Conservation (phyloP, 2,113 vertebrate genomes). For the Ailuropoda melanoleuca region DNA sequence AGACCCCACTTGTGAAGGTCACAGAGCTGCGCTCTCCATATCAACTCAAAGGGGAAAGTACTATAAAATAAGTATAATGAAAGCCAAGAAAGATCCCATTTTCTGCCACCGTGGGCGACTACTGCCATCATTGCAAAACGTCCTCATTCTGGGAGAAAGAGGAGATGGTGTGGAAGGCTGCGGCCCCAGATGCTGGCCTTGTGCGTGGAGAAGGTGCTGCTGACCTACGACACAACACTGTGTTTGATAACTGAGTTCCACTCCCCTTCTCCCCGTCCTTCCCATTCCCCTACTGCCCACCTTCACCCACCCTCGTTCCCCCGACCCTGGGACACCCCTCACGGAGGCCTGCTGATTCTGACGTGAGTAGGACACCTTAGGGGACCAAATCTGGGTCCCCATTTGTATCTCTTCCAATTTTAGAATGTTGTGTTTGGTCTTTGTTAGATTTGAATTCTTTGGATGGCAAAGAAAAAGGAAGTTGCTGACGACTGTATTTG, state of each 20-base stretch:
- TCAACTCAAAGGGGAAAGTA: not conserved
- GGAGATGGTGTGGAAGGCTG: not conserved
- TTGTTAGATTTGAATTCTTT: not conserved
- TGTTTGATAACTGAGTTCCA: not conserved
- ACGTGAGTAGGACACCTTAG: not conserved
- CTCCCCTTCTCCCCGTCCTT: not conserved
- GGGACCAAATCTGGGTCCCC: not conserved
- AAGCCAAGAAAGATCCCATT: not conserved
- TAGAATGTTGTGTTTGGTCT: not conserved
- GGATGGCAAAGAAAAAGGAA: not conserved
- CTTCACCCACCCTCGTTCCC: not conserved
- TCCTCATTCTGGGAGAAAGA: not conserved
- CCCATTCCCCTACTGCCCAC: not conserved
- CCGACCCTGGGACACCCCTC: not conserved
- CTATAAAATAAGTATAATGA: not conserved
- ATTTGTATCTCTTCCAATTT: not conserved
- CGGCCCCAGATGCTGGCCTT: not conserved
- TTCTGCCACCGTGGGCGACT: not conserved
- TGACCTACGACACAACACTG: not conserved
- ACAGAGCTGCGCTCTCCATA: accelerated
- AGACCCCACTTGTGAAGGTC: too few relatives aligned
- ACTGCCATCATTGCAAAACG: not conserved
- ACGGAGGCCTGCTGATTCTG: not conserved
- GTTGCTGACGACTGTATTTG: not conserved
- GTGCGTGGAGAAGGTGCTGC: not conserved